A percentile compares a stretch with the other conserved stretches of the same genome.
These are phyloP conservation scores for Harmothoe impar DNA, from an alignment of 2,888 invertebrate genomes.

Conservation along the genomic window DNA sequence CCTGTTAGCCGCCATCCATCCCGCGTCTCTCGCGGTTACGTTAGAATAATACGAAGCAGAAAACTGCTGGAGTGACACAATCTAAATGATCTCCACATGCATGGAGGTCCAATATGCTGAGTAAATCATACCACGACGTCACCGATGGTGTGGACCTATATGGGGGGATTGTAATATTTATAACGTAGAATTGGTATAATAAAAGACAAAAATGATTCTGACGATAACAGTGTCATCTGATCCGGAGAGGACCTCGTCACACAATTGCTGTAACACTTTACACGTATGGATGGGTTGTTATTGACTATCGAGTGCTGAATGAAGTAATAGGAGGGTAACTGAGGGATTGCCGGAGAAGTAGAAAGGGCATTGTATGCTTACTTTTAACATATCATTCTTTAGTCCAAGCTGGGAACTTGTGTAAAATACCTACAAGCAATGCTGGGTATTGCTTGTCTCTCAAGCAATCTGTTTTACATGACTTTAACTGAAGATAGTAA, in stretches of 20 bases:
- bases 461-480: conserved; percentile 53
- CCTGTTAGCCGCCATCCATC: conserved; percentile 31
- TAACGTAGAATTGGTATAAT: not conserved
- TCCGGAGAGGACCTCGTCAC: conserved; percentile 20
- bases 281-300: conserved; percentile 54
- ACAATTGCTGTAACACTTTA: conserved; percentile 46
- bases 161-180: conserved; percentile 1
- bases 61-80: conserved; percentile 11
- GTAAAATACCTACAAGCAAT: conserved; percentile 56
- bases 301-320: conserved; percentile 7
- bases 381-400: conserved; percentile 59
- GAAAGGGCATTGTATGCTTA: conserved; percentile 45
- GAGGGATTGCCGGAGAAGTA: not conserved
- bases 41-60: not conserved
- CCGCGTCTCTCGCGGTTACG: not conserved
- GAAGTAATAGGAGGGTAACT: conserved; percentile 11
- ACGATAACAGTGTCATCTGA: conserved; percentile 49
- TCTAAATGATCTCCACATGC: not conserved
- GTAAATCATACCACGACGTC: not conserved
- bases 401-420: conserved; percentile 52
- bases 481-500: not conserved
- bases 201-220: conserved; percentile 10
- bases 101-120: conserved; percentile 5
- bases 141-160: not conserved
- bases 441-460: conserved; percentile 57